These are phyloP conservation scores for Sebastes vulpes DNA, from an alignment of 2,797 vertebrate species.

Conservation along the genomic window DNA sequence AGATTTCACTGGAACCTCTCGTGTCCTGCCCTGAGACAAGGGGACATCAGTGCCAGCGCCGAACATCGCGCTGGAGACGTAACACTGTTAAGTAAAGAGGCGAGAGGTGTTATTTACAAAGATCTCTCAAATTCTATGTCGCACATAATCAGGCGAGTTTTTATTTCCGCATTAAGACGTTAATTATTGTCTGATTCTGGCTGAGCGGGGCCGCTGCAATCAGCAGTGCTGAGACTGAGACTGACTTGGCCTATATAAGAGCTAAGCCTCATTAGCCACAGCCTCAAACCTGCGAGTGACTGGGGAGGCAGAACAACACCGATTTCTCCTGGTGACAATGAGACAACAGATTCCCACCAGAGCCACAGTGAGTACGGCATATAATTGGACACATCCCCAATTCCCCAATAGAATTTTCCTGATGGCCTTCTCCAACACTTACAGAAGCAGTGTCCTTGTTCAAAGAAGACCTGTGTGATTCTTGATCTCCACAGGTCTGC, in stretches of 20 bases:
- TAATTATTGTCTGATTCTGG: slow-evolving; percentile 68
- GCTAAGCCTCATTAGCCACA: slow-evolving; percentile 79
- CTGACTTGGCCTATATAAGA: slow-evolving; percentile 74
- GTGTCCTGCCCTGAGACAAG: slow-evolving; percentile 22
- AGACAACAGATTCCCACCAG: slow-evolving; percentile 58
- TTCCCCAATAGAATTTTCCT: slow-evolving; percentile 23
- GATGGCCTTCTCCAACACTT: background rate
- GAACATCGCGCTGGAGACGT: background rate
- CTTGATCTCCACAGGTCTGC: slow-evolving; percentile 9
- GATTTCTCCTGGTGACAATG: slow-evolving; percentile 69
- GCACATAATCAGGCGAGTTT: slow-evolving; percentile 23
- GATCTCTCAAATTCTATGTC: background rate
- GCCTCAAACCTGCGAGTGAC: slow-evolving; percentile 66
- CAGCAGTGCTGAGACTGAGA: slow-evolving; percentile 46
- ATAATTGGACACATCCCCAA: slow-evolving; percentile 64
- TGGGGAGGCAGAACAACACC: slow-evolving; percentile 59
- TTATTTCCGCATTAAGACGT: slow-evolving; percentile 41
- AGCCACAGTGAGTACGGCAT: slow-evolving; percentile 19
- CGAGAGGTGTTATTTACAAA: slow-evolving; percentile 17
- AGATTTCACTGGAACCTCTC: slow-evolving; percentile 20
- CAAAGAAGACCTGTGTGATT: slow-evolving; percentile 19
- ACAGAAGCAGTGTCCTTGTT: background rate
- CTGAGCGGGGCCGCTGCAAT: slow-evolving; percentile 49
- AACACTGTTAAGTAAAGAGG: slow-evolving; percentile 17
- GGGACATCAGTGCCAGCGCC: background rate